Evolutionary conservation across 2,113 vertebrate genomes (phyloP).

Genomic region (Poecile atricapillus): DNA sequence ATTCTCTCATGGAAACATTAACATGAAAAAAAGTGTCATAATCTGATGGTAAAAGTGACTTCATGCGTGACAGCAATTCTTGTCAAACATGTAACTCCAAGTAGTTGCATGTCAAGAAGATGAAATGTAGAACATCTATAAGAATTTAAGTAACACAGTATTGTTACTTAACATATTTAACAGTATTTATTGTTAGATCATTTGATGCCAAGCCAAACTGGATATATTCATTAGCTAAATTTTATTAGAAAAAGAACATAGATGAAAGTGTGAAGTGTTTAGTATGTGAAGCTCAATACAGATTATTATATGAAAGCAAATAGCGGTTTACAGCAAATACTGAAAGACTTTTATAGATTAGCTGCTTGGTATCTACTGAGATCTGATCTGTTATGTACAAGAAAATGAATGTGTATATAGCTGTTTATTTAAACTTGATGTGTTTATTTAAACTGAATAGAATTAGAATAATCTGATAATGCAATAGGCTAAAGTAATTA

Average conservation of each 20-base stretch:
- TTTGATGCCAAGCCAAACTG: background rate
- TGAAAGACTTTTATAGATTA: background rate
- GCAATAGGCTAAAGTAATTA: background rate
- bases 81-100: background rate
- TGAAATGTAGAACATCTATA: background rate
- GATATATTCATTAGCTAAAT: background rate
- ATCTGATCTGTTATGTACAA: background rate
- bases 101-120: background rate
- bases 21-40: background rate
- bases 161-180: too few relatives aligned
- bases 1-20: background rate
- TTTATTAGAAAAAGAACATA: background rate
- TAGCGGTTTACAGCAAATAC: background rate
- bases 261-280: background rate
- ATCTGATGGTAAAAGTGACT: background rate
- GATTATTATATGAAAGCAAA: background rate
- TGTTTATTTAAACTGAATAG: background rate
- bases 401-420: background rate
- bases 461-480: background rate
- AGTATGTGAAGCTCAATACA: background rate
- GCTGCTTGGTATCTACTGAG: background rate
- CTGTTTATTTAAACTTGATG: background rate
- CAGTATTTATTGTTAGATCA: background rate
- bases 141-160: background rate
- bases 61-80: background rate